A percentile compares a stretch with the other conserved stretches of the same genome.
Conservation (phyloP, 2,888 invertebrate genomes). For the Brachycybe producta region DNA sequence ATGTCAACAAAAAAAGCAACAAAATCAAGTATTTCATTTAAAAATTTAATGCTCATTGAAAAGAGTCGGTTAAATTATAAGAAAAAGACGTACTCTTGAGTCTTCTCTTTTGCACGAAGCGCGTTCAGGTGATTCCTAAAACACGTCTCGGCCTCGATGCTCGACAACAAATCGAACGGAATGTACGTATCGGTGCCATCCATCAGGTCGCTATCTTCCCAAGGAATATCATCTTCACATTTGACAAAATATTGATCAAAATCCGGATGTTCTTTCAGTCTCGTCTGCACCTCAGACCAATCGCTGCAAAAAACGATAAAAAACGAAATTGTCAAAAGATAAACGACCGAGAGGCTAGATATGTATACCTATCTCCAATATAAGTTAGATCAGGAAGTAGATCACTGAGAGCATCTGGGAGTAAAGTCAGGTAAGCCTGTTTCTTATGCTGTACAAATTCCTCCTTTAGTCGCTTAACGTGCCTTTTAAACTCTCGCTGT, state of each 20-base stretch:
- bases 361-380: constrained; percentile 44
- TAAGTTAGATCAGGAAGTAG: constrained; percentile 62
- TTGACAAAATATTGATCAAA: constrained; percentile 86
- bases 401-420: too few species aligned
- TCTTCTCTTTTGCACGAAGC: constrained; percentile 79
- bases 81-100: constrained; percentile 64
- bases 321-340: constrained; percentile 25
- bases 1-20: too few species aligned
- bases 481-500: constrained; percentile 59
- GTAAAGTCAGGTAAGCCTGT: constrained; percentile 59
- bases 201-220: constrained; percentile 57
- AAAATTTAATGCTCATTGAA: too few species aligned
- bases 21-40: too few species aligned
- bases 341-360: too few species aligned
- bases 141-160: constrained; percentile 79
- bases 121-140: constrained; percentile 84
- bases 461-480: constrained; percentile 66
- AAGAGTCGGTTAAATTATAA: too few species aligned
- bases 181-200: constrained; percentile 59
- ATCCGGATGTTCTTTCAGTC: constrained; percentile 79
- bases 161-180: constrained; percentile 81
- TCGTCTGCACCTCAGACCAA: constrained; percentile 75
- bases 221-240: constrained; percentile 59
- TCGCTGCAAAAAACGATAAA: too few species aligned
- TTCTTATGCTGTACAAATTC: constrained; percentile 63